Evolutionary conservation across 2,797 vertebrate genomes (phyloP).

Genomic region (Microctenopoma lineatum): DNA sequence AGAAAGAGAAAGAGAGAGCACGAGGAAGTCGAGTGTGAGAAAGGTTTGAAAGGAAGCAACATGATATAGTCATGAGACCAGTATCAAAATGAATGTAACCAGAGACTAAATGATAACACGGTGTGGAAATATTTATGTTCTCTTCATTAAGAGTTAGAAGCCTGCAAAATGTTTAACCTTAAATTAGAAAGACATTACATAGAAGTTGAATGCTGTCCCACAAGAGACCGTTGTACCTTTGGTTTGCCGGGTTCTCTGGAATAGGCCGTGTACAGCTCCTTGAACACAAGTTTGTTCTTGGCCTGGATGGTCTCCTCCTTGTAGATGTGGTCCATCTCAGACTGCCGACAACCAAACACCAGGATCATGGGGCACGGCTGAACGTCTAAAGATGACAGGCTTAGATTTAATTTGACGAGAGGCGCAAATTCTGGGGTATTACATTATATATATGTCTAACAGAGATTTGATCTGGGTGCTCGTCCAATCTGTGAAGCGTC

Average conservation of each 20-base stretch:
- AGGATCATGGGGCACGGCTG: conserved; percentile 93
- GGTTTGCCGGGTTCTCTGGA: conserved; percentile 97
- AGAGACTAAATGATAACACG: neutral
- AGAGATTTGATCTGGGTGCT: conserved; percentile 13
- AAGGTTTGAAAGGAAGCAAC: conserved; percentile 14
- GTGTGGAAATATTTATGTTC: neutral
- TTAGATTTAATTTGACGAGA: neutral
- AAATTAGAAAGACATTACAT: no score
- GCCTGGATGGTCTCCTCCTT: conserved; percentile 94
- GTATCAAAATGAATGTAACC: neutral
- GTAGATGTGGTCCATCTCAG: conserved; percentile 97
- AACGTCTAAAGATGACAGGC: conserved; percentile 74
- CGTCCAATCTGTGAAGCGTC: neutral
- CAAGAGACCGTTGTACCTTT: conserved; percentile 85
- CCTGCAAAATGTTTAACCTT: no score
- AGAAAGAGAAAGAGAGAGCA: conserved; percentile 24
- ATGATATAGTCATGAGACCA: conserved; percentile 14
- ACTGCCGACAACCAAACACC: conserved; percentile 97
- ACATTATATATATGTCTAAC: neutral
- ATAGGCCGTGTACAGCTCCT: conserved; percentile 95
- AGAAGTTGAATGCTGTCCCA: neutral
- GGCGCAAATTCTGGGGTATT: no score
- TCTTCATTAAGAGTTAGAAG: neutral
- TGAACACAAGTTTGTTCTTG: conserved; percentile 92
- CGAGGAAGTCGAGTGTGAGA: conserved; percentile 25